Evolutionary conservation across 2,888 invertebrate genomes (phyloP), one percentile per base, ranked within the genome.

Genomic region (Eilema griseolum): DNA sequence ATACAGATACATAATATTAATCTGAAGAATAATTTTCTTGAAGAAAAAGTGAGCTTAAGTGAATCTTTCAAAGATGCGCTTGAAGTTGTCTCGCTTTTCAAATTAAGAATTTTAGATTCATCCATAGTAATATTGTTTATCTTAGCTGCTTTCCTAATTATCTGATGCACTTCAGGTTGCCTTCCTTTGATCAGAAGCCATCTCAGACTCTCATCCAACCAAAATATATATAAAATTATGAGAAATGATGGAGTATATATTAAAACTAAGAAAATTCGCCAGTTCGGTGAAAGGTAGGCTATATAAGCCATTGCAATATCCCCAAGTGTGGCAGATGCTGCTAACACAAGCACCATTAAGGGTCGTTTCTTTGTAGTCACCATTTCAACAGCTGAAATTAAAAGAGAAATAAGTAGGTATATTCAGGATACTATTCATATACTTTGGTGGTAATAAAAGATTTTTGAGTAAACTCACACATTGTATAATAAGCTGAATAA

Each of bases 101-200:
- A 81, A 62, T 85, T 83, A 24, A 76, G 65, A 2, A 92, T 68
- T 57, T 77, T 79, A 11, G 75, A 78, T n/a, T 88, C 83, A 14
- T 90, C 82, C n/a, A 92, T 56, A n/a, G 79, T 66, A 0, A 89
- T 74, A 26, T 88, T 89, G 66, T 90, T 92, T 4, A 64, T 84
- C 76, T 91, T 94, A 0, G 97, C 96, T 52, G 97, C 96, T 82
- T 94, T 95, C 7, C 92, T 89, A 56, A 97, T 89, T 20, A 97
- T 96, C 23, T 86, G 86, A 72, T 96, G 95, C 0, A 97, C 97
- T 80, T 96, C 95, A 7, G 96, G 95, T 74, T 95, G 95, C 78
- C 95, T 95, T n/a, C 96, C 96, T 85, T 97, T 96, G 57, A 96
- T 96, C 24, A 97, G 86, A 23, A 97, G 91, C 98, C 98, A 98